Conservation (phyloP, 1,140 invertebrate species). For the Aphis craccivora region DNA sequence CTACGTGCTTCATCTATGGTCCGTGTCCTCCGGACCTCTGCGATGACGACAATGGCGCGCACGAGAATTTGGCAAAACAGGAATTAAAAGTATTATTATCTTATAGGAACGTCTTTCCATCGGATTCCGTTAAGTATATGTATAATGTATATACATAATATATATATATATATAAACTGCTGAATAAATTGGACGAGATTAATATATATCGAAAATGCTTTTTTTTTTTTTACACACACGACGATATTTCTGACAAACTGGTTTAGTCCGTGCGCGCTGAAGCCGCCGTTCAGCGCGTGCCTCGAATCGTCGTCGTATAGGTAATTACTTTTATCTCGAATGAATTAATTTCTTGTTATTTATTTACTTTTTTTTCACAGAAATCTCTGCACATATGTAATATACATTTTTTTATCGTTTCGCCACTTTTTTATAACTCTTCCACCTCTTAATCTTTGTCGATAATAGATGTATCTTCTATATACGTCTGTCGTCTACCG, state of each 20-base stretch:
- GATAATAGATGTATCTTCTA: background rate
- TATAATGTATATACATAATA: too few species aligned
- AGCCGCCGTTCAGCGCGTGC: constrained; percentile 43
- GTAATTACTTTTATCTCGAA: constrained; percentile 47
- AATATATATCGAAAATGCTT: constrained; percentile 45
- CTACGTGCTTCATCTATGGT: background rate
- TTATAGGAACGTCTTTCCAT: constrained; percentile 16
- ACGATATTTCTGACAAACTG: constrained; percentile 38
- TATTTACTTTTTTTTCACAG: constrained; percentile 43
- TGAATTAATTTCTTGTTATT: constrained; percentile 53
- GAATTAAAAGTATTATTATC: constrained; percentile 28
- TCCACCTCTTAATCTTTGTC: background rate
- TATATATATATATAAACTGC: background rate
- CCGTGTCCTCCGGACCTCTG: background rate
- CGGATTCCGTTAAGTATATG: constrained; percentile 39
- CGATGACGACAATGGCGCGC: background rate
- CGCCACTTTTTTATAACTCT: constrained; percentile 6
- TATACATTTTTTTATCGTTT: background rate
- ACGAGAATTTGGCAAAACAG: constrained; percentile 47
- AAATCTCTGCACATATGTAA: background rate
- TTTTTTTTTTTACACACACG: constrained; percentile 16
- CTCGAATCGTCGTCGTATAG: constrained; percentile 19
- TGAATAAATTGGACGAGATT: constrained; percentile 52
- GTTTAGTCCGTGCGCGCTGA: constrained; percentile 52
- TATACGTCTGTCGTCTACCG: background rate